phyloP scores from a whole-genome alignment of 2,888 invertebrate genomes.

The Drosophila anomelani region DNA sequence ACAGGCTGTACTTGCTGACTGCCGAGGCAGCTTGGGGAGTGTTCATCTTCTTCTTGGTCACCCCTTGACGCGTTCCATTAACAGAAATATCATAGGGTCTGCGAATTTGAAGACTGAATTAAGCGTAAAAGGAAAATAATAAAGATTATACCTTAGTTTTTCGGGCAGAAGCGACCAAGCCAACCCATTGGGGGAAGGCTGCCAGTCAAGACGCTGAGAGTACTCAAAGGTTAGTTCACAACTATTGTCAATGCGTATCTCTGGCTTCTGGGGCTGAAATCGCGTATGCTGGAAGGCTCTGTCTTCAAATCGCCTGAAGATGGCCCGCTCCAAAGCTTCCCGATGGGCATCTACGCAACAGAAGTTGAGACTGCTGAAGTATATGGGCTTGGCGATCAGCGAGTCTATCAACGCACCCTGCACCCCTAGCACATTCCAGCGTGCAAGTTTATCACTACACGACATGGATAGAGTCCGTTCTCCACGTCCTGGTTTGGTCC shows the following conservation, averaged over 20 bases:
- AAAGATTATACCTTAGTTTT: conserved; percentile 77
- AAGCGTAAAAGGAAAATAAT: not conserved
- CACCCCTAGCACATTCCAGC: conserved; percentile 94
- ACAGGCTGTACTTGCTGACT: conserved; percentile 86
- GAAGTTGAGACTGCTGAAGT: conserved; percentile 89
- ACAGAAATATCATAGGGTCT: conserved; percentile 90
- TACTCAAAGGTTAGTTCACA: conserved; percentile 83
- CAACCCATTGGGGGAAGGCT: conserved; percentile 87
- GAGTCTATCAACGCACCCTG: conserved; percentile 92
- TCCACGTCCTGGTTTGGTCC: conserved; percentile 96
- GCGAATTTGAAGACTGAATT: conserved; percentile 76
- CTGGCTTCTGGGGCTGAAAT: conserved; percentile 71
- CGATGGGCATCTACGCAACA: conserved; percentile 88
- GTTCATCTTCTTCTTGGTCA: conserved; percentile 88
- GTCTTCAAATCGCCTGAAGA: conserved; percentile 84
- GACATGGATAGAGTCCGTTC: conserved; percentile 95
- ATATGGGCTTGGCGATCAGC: conserved; percentile 88
- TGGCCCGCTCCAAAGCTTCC: conserved; percentile 86
- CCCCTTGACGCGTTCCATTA: conserved; percentile 91
- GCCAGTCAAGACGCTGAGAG: conserved; percentile 81
- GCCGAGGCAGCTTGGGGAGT: conserved; percentile 85
- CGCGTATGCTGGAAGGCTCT: conserved; percentile 41
- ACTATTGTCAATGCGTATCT: conserved; percentile 58
- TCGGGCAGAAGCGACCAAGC: conserved; percentile 86
- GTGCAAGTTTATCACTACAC: conserved; percentile 97